Evolutionary conservation across 2,113 vertebrate species (phyloP), one percentile per base, ranked within the genome.

Genomic region (Rhipidura dahli): DNA sequence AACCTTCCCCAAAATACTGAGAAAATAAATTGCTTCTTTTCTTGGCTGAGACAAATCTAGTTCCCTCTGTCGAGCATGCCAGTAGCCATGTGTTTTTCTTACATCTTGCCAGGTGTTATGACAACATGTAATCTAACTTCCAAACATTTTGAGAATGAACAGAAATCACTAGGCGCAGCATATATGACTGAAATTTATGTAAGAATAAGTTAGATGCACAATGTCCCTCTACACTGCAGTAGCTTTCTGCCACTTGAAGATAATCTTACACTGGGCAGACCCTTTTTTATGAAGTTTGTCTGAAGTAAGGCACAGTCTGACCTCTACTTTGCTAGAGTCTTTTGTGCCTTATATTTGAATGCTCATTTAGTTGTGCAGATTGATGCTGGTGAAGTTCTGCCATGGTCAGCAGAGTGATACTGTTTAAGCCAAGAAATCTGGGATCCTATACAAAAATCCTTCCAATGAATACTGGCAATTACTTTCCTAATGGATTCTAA

Each of bases 401-500:
- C 44, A 2, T n/a, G 51, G 54, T 69, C 63, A 89, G 76, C 61
- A 79, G 44, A 47, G 30, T 27, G 63, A 28, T 51, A 15, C 6
- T 37, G 15, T 49, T 63, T 27, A 71, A 93, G 51, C 40, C 49
- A 69, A 65, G 40, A 2, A 83, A 28, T 76, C 63, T 83, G 75
- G 31, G 31, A 83, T 15, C 11, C 54, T 39, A 64, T 66, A 19
- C 35, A 81, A 82, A 76, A 89, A 47, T 83, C 30, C 21, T 69
- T 30, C 42, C 5, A 0, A 30, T 35, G 51, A 92, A 50, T 61
- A 40, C 42, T 91, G 61, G 23, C 76, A 96, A 92, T 83, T 94
- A 85, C 72, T 82, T 94, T 92, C 68, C 17, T 96, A 93, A 80
- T 79, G 75, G 35, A 84, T 71, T 81, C 59, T 80, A 93, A 87